Conservation (phyloP, 2,797 vertebrate species). For the Phalanger gymnotis region DNA sequence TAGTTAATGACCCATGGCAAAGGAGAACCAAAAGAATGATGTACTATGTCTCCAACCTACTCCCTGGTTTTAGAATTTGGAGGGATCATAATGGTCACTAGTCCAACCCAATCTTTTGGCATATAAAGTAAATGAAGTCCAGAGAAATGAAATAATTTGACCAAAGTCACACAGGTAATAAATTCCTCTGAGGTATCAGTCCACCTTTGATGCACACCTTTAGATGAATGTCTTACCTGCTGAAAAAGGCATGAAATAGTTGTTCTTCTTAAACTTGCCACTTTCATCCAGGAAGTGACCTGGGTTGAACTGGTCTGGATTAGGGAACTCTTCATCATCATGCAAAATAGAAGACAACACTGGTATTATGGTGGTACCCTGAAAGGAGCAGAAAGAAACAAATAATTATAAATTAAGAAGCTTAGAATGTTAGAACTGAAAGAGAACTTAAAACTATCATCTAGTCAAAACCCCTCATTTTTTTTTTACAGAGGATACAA, state of each 20-base stretch:
- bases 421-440: neutral
- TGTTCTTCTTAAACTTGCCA: constrained; percentile 72
- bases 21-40: no score
- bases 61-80: neutral
- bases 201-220: neutral
- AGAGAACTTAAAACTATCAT: neutral
- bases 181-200: neutral
- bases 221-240: constrained; percentile 60
- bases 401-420: neutral
- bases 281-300: constrained; percentile 70
- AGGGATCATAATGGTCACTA: neutral
- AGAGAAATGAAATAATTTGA: neutral
- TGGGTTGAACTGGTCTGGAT: constrained; percentile 62
- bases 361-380: constrained; percentile 79
- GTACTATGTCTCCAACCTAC: neutral
- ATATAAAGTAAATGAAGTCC: neutral
- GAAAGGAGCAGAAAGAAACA: neutral
- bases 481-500: constrained; percentile 57
- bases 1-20: no score
- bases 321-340: constrained; percentile 59
- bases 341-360: constrained; percentile 70
- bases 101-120: neutral
- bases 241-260: constrained; percentile 78
- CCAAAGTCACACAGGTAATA: neutral
- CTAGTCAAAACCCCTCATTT: neutral